phyloP scores from a whole-genome alignment of 2,113 vertebrate genomes.

The Phalacrocorax aristotelis region DNA sequence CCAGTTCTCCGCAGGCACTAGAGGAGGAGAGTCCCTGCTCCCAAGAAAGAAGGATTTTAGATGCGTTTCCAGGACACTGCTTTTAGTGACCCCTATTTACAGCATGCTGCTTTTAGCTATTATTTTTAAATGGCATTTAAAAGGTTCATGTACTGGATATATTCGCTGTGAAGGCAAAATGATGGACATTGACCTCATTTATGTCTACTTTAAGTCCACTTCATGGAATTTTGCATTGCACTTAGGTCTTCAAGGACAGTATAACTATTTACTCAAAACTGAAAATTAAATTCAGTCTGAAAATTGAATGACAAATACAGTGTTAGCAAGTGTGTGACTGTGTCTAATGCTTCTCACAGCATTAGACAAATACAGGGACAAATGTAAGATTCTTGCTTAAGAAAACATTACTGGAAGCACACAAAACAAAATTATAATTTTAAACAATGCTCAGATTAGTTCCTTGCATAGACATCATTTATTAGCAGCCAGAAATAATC shows the following conservation, averaged over 20 bases:
- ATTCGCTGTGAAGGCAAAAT: neutral
- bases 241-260: neutral
- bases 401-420: constrained; percentile 26
- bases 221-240: neutral
- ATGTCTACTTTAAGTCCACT: neutral
- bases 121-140: neutral
- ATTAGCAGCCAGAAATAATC: neutral
- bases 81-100: neutral
- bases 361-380: neutral
- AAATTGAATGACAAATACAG: neutral
- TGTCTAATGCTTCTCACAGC: neutral
- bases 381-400: neutral
- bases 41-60: neutral
- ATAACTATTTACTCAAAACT: neutral
- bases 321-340: neutral
- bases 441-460: neutral
- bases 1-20: neutral
- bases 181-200: neutral
- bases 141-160: neutral
- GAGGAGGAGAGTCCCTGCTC: neutral
- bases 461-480: neutral
- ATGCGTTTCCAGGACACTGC: neutral
- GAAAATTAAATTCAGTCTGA: neutral
- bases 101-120: neutral
- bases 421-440: neutral